Percentiles rank a stretch among this genome's conserved stretches.
phyloP scores from a whole-genome alignment of 2,113 vertebrate genomes.

The Festucalex cinctus region DNA sequence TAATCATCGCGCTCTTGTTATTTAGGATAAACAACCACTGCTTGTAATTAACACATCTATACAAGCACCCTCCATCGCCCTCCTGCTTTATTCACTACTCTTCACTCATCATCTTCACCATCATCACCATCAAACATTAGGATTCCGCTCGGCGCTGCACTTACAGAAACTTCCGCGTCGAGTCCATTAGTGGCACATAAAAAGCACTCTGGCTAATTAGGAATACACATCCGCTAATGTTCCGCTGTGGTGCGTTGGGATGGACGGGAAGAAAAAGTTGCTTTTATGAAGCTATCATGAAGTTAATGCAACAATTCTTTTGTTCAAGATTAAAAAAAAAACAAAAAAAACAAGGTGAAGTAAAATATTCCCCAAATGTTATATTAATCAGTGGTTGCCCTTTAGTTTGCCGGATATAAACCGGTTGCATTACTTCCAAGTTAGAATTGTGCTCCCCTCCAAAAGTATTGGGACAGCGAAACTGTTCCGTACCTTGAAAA shows the following conservation, averaged over 20 bases:
- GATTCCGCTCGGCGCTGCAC: slow-evolving; percentile 58
- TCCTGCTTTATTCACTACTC: slow-evolving; percentile 38
- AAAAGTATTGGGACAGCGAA: not conserved
- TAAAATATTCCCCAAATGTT: not conserved
- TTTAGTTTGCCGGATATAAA: not conserved
- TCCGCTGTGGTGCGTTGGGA: slow-evolving; percentile 24
- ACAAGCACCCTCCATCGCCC: slow-evolving; percentile 19
- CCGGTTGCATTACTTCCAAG: not conserved
- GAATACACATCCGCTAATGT: slow-evolving; percentile 49
- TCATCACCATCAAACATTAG: slow-evolving; percentile 50
- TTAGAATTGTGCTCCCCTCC: not conserved
- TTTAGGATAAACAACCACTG: slow-evolving; percentile 49
- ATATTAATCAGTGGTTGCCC: not conserved
- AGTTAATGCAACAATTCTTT: slow-evolving; percentile 10
- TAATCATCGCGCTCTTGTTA: slow-evolving; percentile 53
- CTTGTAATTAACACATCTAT: slow-evolving; percentile 43
- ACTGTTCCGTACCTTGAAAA: not conserved
- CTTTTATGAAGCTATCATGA: slow-evolving; percentile 21
- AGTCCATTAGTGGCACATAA: slow-evolving; percentile 56
- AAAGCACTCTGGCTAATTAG: slow-evolving; percentile 64
- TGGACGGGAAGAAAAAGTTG: slow-evolving; percentile 19
- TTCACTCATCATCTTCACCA: slow-evolving; percentile 29
- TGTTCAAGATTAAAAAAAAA: not conserved
- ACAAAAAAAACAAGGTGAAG: not conserved
- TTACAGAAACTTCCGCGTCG: slow-evolving; percentile 58